Evolutionary conservation across 2,113 vertebrate species (phyloP), one percentile per base, ranked within the genome.

Genomic region (Chloroceryle aenea): DNA sequence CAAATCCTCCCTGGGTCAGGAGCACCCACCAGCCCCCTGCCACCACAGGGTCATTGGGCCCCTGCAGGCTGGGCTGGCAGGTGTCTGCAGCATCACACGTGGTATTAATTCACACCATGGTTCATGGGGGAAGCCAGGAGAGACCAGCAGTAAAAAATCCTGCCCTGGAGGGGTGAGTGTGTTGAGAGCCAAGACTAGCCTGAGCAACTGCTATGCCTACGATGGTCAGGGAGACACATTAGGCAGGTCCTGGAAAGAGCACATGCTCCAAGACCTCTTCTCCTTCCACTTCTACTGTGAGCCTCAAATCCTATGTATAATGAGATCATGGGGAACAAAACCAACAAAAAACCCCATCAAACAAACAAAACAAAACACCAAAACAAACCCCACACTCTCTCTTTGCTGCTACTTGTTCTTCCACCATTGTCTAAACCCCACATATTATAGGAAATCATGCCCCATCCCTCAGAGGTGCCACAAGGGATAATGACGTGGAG

Each of bases 371-470:
- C 22, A 25, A 45, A 45, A 45, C 2, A 29, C 9, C 40, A 26
- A 29, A 76, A 26, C 19, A 32, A 56, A 25, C 3, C 6, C 10
- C 34, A 74, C 14, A 18, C 6, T 4, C 2, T 79, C 19, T n/a
- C 21, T 64, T 90, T 3, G 0, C 27, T 50, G 30, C 11, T 77
- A 2, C 12, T 84, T 73, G 8, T 42, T 77, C 45, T 85, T 43
- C 25, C 47, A 71, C 8, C 1, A 1, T 13, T 71, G 29, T 21
- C 38, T 73, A 90, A 83, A 40, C 26, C 38, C 13, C 22, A 12
- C 0, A 1, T 32, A 19, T 7, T 13, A 2, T 0, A 43, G 32
- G 38, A 94, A 87, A 26, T 34, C 0, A 0, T 8, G 19, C 14
- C 26, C 45, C 7, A 12, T 36, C 11, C 38, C 4, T 18, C 50